Evolutionary conservation across 2,797 vertebrate species (phyloP).

Genomic region (Monodelphis domestica): DNA sequence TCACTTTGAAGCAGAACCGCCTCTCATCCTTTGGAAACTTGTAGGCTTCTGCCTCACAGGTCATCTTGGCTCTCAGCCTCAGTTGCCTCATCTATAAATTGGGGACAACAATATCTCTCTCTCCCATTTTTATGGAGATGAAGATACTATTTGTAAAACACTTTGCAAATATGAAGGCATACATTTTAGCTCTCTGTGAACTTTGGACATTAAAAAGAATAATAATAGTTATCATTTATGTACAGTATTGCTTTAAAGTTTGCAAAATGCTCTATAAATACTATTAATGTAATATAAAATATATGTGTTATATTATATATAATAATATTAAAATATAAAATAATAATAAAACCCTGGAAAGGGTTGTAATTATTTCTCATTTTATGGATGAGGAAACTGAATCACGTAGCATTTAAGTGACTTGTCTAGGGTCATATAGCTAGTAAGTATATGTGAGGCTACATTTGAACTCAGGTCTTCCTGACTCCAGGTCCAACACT

Average conservation of each 20-base stretch:
- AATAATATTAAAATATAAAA: no score
- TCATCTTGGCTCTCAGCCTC: background rate
- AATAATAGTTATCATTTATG: background rate
- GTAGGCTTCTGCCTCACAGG: background rate
- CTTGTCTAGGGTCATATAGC: background rate
- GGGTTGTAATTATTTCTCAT: background rate
- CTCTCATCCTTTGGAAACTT: background rate
- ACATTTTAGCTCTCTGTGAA: background rate
- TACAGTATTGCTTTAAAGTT: background rate
- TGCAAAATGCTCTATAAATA: background rate
- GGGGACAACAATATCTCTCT: no score
- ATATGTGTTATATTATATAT: no score
- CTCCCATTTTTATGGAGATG: no score
- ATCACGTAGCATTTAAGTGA: background rate
- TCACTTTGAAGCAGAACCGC: background rate
- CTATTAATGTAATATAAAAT: no score
- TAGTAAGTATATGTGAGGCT: background rate
- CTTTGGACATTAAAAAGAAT: background rate
- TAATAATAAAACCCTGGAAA: no score
- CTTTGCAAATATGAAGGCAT: background rate
- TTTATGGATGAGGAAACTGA: background rate
- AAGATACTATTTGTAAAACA: no score
- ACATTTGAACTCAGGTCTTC: background rate
- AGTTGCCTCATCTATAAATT: no score
- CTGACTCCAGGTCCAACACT: background rate